Base-by-base conservation (phyloP, 2,888 invertebrate genomes). In the Dendrolimus houi region DNA sequence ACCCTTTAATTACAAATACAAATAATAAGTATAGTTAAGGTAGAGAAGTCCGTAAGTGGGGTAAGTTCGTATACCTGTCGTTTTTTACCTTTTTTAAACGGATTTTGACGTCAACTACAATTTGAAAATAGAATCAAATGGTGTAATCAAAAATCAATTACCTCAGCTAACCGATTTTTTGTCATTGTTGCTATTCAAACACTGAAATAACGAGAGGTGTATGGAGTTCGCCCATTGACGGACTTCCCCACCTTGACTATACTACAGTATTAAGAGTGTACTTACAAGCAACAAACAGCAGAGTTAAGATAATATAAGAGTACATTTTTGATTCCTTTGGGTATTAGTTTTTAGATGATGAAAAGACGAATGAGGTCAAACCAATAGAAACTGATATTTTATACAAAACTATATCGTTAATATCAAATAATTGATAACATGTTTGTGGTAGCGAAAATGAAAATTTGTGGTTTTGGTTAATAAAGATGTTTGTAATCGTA, bases 261-360 rank as follows among this genome's bases (percentile, higher is more conserved):
- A 29, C 29, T 3, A 29, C 17, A 6, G 29, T 52, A 52, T 52
- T 8, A 14, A 42, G 41, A 41, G 14, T 47, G 12, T 64, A 71
- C 77, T 77, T 66, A 78, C 79, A 69, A 42, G 67, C 70, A 41
- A 68, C 61, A 12, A 76, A 59, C 42, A 72, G 42, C 14, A 70
- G 52, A 17, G 58, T 59, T 53, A 68, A 42, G 60, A 61, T 66
- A 53, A 71, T 8, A 60, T 64, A 67, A 40, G 58, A 64, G 8
- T 69, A 62, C 79, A 78, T 79, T 56, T 9, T 61, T 72, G 60
- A 29, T 6, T 29, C 6, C 47, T 42, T 13, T 55, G 42, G 52
- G n/a, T 52, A 54, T 62, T 54, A 29, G 29, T 60, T 42, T 55
- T 6, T 53, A 56, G 52, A 54, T 41, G 52, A 13, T n/a, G 7